A percentile compares a stretch with the other conserved stretches of the same genome.
phyloP scores from a whole-genome alignment of 92 coral and sea anemone genomes.

The Bergia puertoricense region DNA sequence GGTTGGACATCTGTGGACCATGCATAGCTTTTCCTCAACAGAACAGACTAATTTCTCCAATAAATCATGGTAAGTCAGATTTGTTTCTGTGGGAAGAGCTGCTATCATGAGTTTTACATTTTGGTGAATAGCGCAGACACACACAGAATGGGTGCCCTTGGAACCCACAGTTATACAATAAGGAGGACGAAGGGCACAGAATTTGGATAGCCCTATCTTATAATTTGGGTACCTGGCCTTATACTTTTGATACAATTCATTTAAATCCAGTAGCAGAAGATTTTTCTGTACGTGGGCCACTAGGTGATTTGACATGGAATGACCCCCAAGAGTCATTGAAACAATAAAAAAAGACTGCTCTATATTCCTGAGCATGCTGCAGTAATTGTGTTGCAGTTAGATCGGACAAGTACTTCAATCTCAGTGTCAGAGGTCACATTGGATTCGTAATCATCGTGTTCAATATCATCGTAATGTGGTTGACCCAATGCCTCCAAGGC shows the following conservation, averaged over 20 bases:
- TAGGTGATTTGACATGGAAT: too few species aligned
- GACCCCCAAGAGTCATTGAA: background rate
- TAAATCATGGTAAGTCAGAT: slow-evolving; percentile 26
- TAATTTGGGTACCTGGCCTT: slow-evolving; percentile 6
- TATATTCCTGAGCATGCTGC: background rate
- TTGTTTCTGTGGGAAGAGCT: slow-evolving; percentile 33
- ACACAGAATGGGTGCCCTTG: slow-evolving; percentile 15
- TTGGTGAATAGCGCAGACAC: slow-evolving; percentile 47
- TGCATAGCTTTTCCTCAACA: slow-evolving; percentile 24
- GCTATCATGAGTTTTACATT: slow-evolving; percentile 40
- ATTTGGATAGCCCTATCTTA: slow-evolving; percentile 19
- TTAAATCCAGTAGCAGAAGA: too few species aligned
- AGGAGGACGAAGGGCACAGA: slow-evolving; percentile 14
- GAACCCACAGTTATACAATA: too few species aligned
- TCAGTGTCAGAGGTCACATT: background rate
- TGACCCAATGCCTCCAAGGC: slow-evolving; percentile 10
- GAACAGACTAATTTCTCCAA: slow-evolving; percentile 38
- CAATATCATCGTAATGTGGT: background rate
- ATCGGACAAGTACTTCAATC: background rate
- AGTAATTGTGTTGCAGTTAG: background rate
- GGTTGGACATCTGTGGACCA: slow-evolving; percentile 30
- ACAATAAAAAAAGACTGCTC: background rate
- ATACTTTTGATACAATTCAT: background rate
- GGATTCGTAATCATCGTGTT: background rate
- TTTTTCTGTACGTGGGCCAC: too few species aligned